Conservation (phyloP, 2,888 invertebrate genomes). For the Herminia tarsipennalis region DNA sequence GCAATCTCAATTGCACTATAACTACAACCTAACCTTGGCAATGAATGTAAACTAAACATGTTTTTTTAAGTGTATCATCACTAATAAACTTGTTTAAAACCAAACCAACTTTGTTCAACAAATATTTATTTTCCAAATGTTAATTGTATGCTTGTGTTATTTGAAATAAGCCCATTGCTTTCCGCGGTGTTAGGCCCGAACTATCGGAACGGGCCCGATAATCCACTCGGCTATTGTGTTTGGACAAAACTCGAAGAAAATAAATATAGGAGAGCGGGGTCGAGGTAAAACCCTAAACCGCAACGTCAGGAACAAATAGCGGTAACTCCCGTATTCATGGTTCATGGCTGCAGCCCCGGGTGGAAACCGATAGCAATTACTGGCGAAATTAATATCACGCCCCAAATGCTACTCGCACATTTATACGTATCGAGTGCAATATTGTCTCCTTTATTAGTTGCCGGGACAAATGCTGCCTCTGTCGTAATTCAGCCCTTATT, state of each 20-base stretch:
- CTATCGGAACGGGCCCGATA: conserved; percentile 68
- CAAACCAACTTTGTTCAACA: conserved; percentile 2
- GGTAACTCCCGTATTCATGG: conserved; percentile 85
- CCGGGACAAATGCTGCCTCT: conserved; percentile 78
- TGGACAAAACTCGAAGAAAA: conserved; percentile 81
- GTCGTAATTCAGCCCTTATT: conserved; percentile 77
- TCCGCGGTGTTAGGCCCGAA: conserved; percentile 56
- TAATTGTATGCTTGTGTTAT: conserved; percentile 56
- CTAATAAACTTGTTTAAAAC: neutral
- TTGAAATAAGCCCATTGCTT: conserved; percentile 62
- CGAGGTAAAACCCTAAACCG: conserved; percentile 81
- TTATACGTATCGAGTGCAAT: conserved; percentile 85
- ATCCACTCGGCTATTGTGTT: conserved; percentile 72
- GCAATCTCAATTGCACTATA: no score
- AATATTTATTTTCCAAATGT: conserved; percentile 29
- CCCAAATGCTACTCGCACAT: conserved; percentile 84
- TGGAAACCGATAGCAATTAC: conserved; percentile 85
- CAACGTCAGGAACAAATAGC: conserved; percentile 85
- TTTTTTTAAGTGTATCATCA: neutral
- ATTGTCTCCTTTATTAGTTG: conserved; percentile 85
- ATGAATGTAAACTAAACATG: neutral
- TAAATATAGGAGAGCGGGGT: conserved; percentile 73
- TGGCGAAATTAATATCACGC: conserved; percentile 84
- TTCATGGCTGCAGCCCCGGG: conserved; percentile 81
- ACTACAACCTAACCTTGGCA: neutral